Evolutionary conservation across 2,888 invertebrate species (phyloP), one percentile per base, ranked within the genome.

Genomic region (Nowickia ferox): DNA sequence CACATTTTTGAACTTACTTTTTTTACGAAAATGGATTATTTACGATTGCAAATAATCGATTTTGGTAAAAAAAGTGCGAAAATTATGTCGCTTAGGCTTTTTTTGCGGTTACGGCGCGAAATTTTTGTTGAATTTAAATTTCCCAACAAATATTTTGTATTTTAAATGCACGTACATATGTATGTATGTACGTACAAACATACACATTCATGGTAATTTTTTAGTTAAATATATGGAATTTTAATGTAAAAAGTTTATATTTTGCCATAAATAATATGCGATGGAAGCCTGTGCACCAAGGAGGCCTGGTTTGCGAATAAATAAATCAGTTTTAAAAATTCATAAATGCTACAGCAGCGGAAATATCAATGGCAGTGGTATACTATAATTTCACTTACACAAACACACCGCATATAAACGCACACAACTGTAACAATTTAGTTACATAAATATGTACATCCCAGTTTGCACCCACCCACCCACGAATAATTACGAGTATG

Each of bases 381-480:
- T 10, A 22, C 9, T 6, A 48, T 15, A 61, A 1, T 40, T 13
- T 61, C 40, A 61, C 72, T 61, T 15, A 59, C 48, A 59, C 59
- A 10, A 38, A 48, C 30, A 66, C 30, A 22, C 48, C 1, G 17
- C 38, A 72, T 11, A 55, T 19, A 72, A 3, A 22, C 10, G 19
- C n/a, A 51, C 17, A 11, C 30, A 40, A 9, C 9, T 59, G 59
- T 59, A 59, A 74, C 46, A 66, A 82, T 85, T 82, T 75, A 82
- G 82, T 79, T 75, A 40, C 78, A 82, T 30, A 30, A 30, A 30
- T 6, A 30, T 30, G 30, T 30, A 6, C 6, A 71, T 65, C 65
- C 75, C 75, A 82, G 78, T 78, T 78, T 82, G 48, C 69, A 51
- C 69, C 85, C 78, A 84, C 69, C 85, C 78, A 84, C 77, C 81